These are phyloP conservation scores for Hyphantria cunea DNA, from an alignment of 1,140 invertebrate genomes.

Conservation along the genomic window DNA sequence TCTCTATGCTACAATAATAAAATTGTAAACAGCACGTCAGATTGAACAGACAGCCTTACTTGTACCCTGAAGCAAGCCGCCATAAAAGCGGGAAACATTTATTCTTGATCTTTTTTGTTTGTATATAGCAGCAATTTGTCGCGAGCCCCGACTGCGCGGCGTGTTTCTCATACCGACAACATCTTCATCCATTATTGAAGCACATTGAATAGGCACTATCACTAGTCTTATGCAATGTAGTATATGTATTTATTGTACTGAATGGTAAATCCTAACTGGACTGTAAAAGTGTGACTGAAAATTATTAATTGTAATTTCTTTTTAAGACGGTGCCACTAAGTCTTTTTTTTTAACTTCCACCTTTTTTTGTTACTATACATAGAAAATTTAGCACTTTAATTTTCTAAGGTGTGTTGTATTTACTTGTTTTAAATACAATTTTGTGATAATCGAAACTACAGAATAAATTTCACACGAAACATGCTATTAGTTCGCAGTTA, in stretches of 20 bases:
- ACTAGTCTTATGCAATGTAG: background rate
- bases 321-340: too few relatives aligned
- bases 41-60: background rate
- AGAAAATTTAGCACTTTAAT: too few relatives aligned
- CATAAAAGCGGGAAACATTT: slow-evolving; percentile 25
- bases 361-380: too few relatives aligned
- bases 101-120: slow-evolving; percentile 27
- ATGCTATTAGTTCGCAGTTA: background rate
- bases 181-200: slow-evolving; percentile 22
- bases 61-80: slow-evolving; percentile 4
- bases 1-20: background rate
- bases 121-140: slow-evolving; percentile 25
- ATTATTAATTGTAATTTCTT: too few relatives aligned
- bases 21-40: background rate
- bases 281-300: too few relatives aligned
- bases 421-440: too few relatives aligned
- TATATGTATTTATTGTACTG: background rate
- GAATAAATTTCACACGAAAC: too few relatives aligned
- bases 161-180: slow-evolving; percentile 3
- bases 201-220: slow-evolving; percentile 5
- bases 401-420: too few relatives aligned
- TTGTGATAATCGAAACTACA: too few relatives aligned
- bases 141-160: slow-evolving; percentile 11
- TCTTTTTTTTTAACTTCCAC: too few relatives aligned
- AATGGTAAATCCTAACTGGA: background rate